Percentiles rank a stretch among this genome's conserved stretches.
phyloP scores from a whole-genome alignment of 2,113 vertebrate genomes.

The Crotophaga sulcirostris region DNA sequence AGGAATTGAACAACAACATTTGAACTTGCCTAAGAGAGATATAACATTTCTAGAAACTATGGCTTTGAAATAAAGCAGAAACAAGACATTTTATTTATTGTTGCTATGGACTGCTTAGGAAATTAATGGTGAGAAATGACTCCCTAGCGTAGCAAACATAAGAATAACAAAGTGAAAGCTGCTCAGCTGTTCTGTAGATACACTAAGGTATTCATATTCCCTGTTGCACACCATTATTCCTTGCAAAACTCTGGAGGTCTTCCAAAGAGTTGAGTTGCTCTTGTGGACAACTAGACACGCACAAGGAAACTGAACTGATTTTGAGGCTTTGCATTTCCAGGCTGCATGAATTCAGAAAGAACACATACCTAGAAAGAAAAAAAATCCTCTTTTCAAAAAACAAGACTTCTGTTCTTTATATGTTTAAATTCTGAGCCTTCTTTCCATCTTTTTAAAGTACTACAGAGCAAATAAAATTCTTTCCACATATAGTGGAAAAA shows the following conservation, averaged over 20 bases:
- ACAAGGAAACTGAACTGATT: constrained; percentile 69
- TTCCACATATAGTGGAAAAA: background rate
- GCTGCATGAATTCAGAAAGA: constrained; percentile 79
- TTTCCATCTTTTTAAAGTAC: background rate
- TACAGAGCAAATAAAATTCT: background rate
- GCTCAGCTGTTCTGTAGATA: background rate
- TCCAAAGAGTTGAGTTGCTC: constrained; percentile 75
- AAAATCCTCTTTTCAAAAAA: background rate
- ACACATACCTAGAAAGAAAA: constrained; percentile 73
- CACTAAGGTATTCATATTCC: background rate
- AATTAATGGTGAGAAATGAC: background rate
- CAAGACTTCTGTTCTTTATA: background rate
- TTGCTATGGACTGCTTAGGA: background rate
- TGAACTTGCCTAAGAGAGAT: background rate
- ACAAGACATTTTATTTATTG: background rate
- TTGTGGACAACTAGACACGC: constrained; percentile 79
- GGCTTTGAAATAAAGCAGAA: constrained; percentile 10
- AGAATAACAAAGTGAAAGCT: background rate
- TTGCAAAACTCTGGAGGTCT: constrained; percentile 80
- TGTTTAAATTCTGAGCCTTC: background rate
- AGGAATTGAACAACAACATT: background rate
- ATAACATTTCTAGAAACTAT: background rate
- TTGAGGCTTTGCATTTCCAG: constrained; percentile 49
- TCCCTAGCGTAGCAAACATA: background rate
- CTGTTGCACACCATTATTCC: constrained; percentile 73